Evolutionary conservation across 1,140 invertebrate species (phyloP).

Genomic region (Trichonephila clavipes): DNA sequence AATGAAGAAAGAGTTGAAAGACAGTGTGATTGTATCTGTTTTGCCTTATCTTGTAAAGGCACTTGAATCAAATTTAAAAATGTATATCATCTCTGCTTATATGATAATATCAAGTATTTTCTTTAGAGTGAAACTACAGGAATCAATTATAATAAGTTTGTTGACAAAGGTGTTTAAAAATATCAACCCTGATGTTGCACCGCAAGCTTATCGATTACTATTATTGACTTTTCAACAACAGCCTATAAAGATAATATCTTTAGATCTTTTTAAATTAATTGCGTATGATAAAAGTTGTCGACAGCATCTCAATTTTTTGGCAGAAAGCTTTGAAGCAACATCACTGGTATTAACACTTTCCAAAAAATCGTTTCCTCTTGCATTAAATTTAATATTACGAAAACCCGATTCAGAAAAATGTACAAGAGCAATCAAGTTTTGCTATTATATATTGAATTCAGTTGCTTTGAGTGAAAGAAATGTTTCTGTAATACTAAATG

Average conservation of each 20-base stretch:
- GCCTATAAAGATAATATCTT: background rate
- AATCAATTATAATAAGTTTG: constrained; percentile 84
- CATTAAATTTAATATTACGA: background rate
- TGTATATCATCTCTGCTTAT: constrained; percentile 88
- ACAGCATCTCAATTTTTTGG: background rate
- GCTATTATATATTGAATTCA: background rate
- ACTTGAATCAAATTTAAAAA: constrained; percentile 85
- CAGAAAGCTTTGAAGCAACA: background rate
- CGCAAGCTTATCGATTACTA: constrained; percentile 25
- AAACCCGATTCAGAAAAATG: background rate
- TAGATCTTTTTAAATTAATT: background rate
- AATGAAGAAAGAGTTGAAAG: constrained; percentile 83
- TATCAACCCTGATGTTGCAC: background rate
- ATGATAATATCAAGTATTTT: constrained; percentile 87
- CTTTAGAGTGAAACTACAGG: constrained; percentile 85
- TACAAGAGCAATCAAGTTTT: background rate
- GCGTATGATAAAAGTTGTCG: background rate
- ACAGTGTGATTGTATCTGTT: constrained; percentile 86
- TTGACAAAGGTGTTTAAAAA: constrained; percentile 80
- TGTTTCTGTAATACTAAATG: background rate
- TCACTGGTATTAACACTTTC: background rate
- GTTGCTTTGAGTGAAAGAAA: constrained; percentile 1
- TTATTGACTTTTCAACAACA: constrained; percentile 65
- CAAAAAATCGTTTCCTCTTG: background rate
- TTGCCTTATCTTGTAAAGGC: constrained; percentile 87